Base-by-base conservation (phyloP, 2,113 vertebrate species). In the Rhea americana region DNA sequence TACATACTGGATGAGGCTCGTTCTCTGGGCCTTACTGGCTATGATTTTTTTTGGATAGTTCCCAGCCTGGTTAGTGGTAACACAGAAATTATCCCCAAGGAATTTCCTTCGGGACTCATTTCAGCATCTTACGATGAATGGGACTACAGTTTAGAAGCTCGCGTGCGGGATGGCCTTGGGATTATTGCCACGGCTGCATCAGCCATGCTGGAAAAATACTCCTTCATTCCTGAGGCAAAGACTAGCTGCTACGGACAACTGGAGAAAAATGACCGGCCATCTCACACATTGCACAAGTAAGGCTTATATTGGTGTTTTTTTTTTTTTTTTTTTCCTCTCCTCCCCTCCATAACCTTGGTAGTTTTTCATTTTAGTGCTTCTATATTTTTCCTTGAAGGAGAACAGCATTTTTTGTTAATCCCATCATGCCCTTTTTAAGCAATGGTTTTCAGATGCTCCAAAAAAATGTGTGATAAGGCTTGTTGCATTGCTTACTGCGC, bases 11-110 rank as follows among this genome's bases (percentile, higher is more conserved):
- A 99, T 4, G 99, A 99, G 96, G 99, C 99, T 9, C 99, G 99
- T 8, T 99, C 99, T 3, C 97, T 99, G 11, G 99, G 99, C 81
- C 98, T 99, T 22, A 99, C 99, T 0, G 99, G 99, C 5, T 99
- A 99, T 3, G 99, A 99, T 76, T 99, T 98, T 98, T 99, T 99
- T 97, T 99, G 99, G 99, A 99, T 99, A 35, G 98, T 99, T 86
- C 99, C 99, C 48, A 99, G 99, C 62, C 91, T 99, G 91, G 99
- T 99, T 73, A 98, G 98, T 0, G 98, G 99, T 32, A 99, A 99
- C 97, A 98, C 98, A 9, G 99, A 99, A 55, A 97, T 99, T 93
- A 99, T 98, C 17, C 99, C 99, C 3, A 98, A 98, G 6, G 98
- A 98, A 83, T 99, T 99, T 94, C 99, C 99, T 5, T 98, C 98